Percentiles rank a stretch among this genome's conserved stretches.
Conservation (phyloP, 2,888 invertebrate species). For the Drosophila incognita region DNA sequence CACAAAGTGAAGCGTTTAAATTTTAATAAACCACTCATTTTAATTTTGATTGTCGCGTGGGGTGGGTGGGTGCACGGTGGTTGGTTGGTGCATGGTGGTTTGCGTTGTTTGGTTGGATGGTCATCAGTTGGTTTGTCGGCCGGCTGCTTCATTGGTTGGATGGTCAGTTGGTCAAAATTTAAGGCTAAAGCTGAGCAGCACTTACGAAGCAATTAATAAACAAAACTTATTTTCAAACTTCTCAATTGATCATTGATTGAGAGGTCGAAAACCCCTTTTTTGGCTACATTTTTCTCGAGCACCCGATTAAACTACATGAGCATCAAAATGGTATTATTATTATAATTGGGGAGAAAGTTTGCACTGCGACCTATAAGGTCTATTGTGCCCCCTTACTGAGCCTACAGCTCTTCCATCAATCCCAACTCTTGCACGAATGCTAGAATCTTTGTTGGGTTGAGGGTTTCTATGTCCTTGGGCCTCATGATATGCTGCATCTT, state of each 20-base stretch:
- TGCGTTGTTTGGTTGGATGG: not conserved
- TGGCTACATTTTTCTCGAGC: not conserved
- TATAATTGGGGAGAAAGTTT: too few species aligned
- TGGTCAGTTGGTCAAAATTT: not conserved
- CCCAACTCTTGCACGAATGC: too few species aligned
- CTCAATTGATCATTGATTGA: not conserved
- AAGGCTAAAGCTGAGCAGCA: not conserved
- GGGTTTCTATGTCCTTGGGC: too few species aligned
- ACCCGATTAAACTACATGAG: too few species aligned
- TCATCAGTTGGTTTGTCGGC: constrained; percentile 3
- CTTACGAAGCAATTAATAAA: not conserved
- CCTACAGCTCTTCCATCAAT: too few species aligned
- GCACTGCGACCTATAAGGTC: too few species aligned
- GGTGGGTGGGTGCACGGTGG: not conserved
- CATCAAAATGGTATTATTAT: not conserved
- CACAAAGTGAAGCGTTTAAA: constrained; percentile 79
- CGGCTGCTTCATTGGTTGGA: not conserved
- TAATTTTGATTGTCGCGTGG: constrained; percentile 80
- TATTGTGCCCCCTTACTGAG: too few species aligned
- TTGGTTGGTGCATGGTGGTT: not conserved
- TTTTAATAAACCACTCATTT: constrained; percentile 84
- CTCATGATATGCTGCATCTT: too few species aligned
- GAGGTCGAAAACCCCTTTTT: not conserved
- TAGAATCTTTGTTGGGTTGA: too few species aligned
- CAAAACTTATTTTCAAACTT: not conserved